Evolutionary conservation across 2,888 invertebrate species (phyloP).

Genomic region (Lycia hirtaria): DNA sequence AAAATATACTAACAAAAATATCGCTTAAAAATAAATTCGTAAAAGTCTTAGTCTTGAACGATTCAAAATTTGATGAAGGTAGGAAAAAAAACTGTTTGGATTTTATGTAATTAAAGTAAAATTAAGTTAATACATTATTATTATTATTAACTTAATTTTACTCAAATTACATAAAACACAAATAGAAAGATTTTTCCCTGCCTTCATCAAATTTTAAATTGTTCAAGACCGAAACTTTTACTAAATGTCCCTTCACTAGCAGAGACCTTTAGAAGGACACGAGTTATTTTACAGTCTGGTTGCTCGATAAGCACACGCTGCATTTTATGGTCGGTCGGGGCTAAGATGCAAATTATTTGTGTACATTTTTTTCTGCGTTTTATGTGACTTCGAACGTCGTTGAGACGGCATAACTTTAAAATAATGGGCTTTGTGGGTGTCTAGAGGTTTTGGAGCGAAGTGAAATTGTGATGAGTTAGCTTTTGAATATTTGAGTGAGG

Average conservation of each 20-base stretch:
- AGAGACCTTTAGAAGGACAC: constrained; percentile 17
- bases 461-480: constrained; percentile 7
- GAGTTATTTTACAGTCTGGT: constrained; percentile 26
- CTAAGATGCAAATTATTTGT: constrained; percentile 28
- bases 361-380: constrained; percentile 30
- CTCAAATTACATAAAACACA: no score
- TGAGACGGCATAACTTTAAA: constrained; percentile 22
- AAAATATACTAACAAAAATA: no score
- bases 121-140: no score
- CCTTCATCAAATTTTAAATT: no score
- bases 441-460: constrained; percentile 2
- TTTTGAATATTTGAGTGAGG: constrained; percentile 4
- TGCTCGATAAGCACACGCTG: constrained; percentile 24
- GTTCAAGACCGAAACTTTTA: background rate
- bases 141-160: no score
- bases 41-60: no score
- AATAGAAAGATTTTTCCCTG: no score
- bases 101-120: no score
- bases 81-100: no score
- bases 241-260: background rate
- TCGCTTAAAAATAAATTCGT: no score
- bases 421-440: constrained; percentile 9
- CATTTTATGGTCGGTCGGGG: constrained; percentile 25
- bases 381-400: constrained; percentile 24
- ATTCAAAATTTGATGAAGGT: no score